Conservation (phyloP, 2,113 vertebrate species). For the Beaufortia kweichowensis region DNA sequence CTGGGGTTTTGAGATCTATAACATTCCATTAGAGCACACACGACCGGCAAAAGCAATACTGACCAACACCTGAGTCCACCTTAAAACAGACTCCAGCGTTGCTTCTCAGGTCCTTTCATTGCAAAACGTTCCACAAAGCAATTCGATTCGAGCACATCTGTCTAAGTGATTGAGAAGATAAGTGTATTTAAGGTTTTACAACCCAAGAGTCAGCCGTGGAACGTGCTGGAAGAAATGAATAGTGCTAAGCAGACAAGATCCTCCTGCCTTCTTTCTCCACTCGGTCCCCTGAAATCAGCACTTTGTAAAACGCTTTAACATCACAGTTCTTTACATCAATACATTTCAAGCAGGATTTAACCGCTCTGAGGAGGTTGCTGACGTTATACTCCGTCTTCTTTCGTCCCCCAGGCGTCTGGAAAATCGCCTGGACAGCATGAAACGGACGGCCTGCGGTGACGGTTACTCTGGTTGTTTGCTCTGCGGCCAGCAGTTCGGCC, state of each 20-base stretch:
- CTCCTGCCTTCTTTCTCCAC: constrained; percentile 16
- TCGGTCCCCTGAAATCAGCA: constrained; percentile 41
- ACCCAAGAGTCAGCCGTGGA: constrained; percentile 31
- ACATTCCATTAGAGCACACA: background rate
- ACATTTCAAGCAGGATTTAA: background rate
- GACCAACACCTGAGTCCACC: constrained; percentile 6
- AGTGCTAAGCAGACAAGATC: constrained; percentile 35
- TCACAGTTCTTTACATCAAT: constrained; percentile 19
- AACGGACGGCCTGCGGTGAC: constrained; percentile 84
- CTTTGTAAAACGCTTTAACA: constrained; percentile 31
- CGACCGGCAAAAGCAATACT: constrained; percentile 5
- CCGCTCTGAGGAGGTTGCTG: background rate
- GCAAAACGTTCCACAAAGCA: background rate
- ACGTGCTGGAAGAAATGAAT: constrained; percentile 35
- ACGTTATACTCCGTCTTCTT: background rate
- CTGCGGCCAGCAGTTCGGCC: constrained; percentile 84
- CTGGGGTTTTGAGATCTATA: background rate
- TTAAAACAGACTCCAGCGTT: background rate
- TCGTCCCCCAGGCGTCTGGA: constrained; percentile 80
- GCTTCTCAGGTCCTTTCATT: background rate
- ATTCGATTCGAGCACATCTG: constrained; percentile 31
- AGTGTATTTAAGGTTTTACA: constrained; percentile 31
- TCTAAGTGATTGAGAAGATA: constrained; percentile 20
- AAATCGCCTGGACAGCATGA: constrained; percentile 85
- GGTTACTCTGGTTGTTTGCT: constrained; percentile 86